phyloP scores from a whole-genome alignment of 2,797 vertebrate species.

The Choloepus didactylus region DNA sequence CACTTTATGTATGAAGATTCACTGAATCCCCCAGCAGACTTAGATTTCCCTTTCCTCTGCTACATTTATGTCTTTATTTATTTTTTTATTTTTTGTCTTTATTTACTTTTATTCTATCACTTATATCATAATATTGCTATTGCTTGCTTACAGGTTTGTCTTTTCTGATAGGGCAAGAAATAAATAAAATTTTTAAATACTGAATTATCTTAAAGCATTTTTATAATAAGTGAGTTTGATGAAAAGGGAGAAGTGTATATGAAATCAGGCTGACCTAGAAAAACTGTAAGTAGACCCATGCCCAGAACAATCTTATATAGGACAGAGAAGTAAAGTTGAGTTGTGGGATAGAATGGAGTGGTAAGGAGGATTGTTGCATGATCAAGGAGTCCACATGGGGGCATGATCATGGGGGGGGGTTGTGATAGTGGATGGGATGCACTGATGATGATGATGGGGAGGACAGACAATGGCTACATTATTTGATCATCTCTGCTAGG shows the following conservation, averaged over 20 bases:
- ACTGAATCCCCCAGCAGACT: conserved; percentile 32
- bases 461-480: neutral
- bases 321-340: neutral
- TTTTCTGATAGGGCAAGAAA: conserved; percentile 7
- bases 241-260: conserved; percentile 18
- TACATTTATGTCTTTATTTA: neutral
- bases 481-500: neutral
- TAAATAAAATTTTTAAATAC: neutral
- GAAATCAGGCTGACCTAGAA: conserved; percentile 6
- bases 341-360: neutral
- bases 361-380: neutral
- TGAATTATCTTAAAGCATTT: conserved; percentile 4
- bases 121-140: neutral
- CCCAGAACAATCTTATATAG: neutral
- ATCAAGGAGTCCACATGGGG: neutral
- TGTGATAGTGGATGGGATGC: neutral
- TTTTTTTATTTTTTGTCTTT: neutral
- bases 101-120: neutral
- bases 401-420: neutral
- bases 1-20: neutral
- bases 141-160: neutral
- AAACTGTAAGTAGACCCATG: neutral
- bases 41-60: conserved; percentile 26
- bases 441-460: neutral
- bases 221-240: neutral